Base-by-base conservation (phyloP, 2,113 vertebrate species). In the Indicator indicator region DNA sequence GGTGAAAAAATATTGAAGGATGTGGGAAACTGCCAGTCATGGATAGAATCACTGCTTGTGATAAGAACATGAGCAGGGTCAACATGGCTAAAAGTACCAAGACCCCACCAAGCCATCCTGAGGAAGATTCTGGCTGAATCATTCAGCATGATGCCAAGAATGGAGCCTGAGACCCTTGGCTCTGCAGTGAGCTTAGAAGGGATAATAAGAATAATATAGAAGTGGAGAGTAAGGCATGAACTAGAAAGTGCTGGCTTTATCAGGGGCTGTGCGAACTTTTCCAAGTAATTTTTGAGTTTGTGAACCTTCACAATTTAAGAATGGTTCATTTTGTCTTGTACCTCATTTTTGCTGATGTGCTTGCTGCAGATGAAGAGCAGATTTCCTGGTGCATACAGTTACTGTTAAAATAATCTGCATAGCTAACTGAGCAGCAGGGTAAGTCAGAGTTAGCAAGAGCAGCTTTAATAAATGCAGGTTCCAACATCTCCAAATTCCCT, bases 1-100 rank as follows among this genome's bases (percentile, higher is more conserved):
- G 56, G 48, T 78, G 44, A 56, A 90, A 90, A 95, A 84, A 88
- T 79, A 81, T 46, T 91, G 89, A 79, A 60, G 65, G 86, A 89
- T 3, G 23, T 6, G 13, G 80, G 85, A 76, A 95, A 42, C 17
- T 54, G 69, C 79, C 72, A 90, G 67, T 38, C 56, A 13, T 6
- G 74, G 77, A 56, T 9, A 50, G 44, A 77, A 71, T 16, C 24
- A 26, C 46, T 48, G n/a, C 28, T 82, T 59, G 50, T 67, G 82
- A 86, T 78, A 88, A 94, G 88, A 75, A 70, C 83, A 83, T 17
- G 8, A 19, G 48, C 80, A 78, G n/a, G 44, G 94, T 19, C 69
- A 48, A 17, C 54, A 38, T 2, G 65, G 54, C 67, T 88, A 27
- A 59, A 91, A 90, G 77, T 38, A 83, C n/a, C 75, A 73, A 86